Evolutionary conservation across 2,113 vertebrate species (phyloP), one percentile per base, ranked within the genome.

Genomic region (Hippolais icterina): DNA sequence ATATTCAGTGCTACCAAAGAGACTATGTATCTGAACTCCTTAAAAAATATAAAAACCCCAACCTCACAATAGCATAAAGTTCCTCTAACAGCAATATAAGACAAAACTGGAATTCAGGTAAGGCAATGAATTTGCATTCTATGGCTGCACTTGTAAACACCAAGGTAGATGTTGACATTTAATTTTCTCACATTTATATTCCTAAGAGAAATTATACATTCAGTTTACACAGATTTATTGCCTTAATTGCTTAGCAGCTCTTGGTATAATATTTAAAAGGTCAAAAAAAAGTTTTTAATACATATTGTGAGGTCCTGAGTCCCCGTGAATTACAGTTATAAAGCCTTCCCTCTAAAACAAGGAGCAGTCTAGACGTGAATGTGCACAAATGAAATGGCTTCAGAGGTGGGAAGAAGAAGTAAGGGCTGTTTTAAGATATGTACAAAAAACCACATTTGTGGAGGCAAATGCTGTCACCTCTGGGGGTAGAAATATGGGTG

Each of bases 131-230:
- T 89, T 87, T 5, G 7, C 28, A 76, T 91, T 47, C 64, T 56
- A 16, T 33, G 37, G 39, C 41, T 81, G 70, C 22, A 35, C 24
- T 74, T 46, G 22, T 94, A 95, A 92, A 93, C 80, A 94, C 31
- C 57, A 79, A 96, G 56, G 74, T 91, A 60, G 80, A 60, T 75
- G 60, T 12, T 95, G 89, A 93, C 94, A 93, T 94, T 95, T 94
- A 54, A 72, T 94, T 89, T 91, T 93, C 74, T 91, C 42, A 42
- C 19, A 65, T 89, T 93, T 85, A 35, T 87, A 80, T 76, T 93
- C 74, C 78, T 76, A 87, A 75, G 61, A 94, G 84, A 19, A 95
- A 91, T 94, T 79, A 76, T 33, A 68, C 0, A 2, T 87, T 91
- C 57, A 79, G 59, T 95, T 91, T 89, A 89, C 84, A 85, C 20